Percentiles rank a stretch among this genome's conserved stretches.
These are phyloP conservation scores for Epistrophe eligans DNA, from an alignment of 2,888 invertebrate species.

Conservation along the genomic window DNA sequence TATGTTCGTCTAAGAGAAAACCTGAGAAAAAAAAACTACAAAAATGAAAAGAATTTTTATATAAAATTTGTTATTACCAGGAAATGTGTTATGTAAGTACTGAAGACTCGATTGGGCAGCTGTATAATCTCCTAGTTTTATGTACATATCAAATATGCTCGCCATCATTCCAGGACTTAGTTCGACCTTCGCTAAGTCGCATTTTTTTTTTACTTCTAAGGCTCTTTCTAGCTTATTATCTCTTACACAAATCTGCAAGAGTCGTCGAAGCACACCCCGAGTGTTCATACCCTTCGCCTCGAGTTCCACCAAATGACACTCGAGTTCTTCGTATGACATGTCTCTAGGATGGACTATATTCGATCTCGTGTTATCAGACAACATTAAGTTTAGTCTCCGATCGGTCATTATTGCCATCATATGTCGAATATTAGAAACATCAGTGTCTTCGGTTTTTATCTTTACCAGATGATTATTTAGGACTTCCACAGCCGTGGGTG, in stretches of 20 bases:
- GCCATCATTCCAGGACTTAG: slow-evolving; percentile 88
- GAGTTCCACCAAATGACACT: slow-evolving; percentile 87
- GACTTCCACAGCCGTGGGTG: slow-evolving; percentile 84
- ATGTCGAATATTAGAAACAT: slow-evolving; percentile 78
- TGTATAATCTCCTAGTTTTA: slow-evolving; percentile 85
- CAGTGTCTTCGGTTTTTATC: slow-evolving; percentile 33
- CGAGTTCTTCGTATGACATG: slow-evolving; percentile 87
- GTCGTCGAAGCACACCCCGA: slow-evolving; percentile 87
- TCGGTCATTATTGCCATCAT: slow-evolving; percentile 83
- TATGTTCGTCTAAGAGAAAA: slow-evolving; percentile 87
- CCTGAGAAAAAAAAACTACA: slow-evolving; percentile 77
- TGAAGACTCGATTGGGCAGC: slow-evolving; percentile 85
- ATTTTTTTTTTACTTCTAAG: slow-evolving; percentile 85
- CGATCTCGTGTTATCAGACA: slow-evolving; percentile 75
- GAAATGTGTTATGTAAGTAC: slow-evolving; percentile 85
- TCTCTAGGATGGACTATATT: slow-evolving; percentile 86
- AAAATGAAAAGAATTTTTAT: not conserved
- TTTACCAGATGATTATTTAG: slow-evolving; percentile 81
- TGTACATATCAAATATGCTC: slow-evolving; percentile 86
- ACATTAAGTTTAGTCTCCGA: slow-evolving; percentile 80
- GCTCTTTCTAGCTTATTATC: slow-evolving; percentile 86
- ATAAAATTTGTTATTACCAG: slow-evolving; percentile 80
- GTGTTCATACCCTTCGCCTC: slow-evolving; percentile 88
- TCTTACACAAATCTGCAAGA: slow-evolving; percentile 86
- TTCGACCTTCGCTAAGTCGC: slow-evolving; percentile 85